A percentile compares a stretch with the other conserved stretches of the same genome.
Conservation (phyloP, 2,113 vertebrate genomes). For the Heterocephalus glaber region DNA sequence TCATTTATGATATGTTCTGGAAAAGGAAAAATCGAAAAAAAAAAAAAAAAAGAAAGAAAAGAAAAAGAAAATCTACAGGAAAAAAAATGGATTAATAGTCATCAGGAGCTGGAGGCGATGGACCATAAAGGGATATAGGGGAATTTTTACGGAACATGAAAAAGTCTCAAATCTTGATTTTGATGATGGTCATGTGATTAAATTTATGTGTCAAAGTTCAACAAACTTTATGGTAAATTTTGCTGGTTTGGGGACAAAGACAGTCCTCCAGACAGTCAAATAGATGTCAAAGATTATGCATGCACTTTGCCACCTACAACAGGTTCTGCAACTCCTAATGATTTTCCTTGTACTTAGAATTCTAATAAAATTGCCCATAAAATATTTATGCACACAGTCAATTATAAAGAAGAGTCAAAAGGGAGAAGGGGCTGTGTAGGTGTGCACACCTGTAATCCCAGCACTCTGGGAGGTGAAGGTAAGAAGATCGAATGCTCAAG, state of each 20-base stretch:
- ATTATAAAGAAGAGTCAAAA: neutral
- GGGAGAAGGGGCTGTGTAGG: neutral
- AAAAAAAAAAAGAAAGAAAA: too few species aligned
- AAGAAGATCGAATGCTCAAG: neutral
- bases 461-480: neutral
- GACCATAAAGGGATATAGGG: neutral
- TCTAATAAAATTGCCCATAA: neutral
- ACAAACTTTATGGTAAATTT: neutral
- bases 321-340: neutral
- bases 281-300: neutral
- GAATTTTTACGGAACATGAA: neutral
- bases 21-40: neutral
- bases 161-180: neutral
- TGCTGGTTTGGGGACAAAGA: neutral
- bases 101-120: neutral
- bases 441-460: neutral
- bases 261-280: neutral
- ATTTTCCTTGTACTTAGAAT: neutral
- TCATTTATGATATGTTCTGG: neutral
- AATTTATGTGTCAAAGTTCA: neutral
- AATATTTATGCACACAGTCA: neutral
- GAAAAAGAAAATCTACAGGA: neutral
- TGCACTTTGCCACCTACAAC: neutral
- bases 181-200: neutral
- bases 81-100: neutral